Percentiles rank a stretch among this genome's conserved stretches.
Evolutionary conservation across 2,113 vertebrate species (phyloP).

Genomic region (Vulpes ferrilata): DNA sequence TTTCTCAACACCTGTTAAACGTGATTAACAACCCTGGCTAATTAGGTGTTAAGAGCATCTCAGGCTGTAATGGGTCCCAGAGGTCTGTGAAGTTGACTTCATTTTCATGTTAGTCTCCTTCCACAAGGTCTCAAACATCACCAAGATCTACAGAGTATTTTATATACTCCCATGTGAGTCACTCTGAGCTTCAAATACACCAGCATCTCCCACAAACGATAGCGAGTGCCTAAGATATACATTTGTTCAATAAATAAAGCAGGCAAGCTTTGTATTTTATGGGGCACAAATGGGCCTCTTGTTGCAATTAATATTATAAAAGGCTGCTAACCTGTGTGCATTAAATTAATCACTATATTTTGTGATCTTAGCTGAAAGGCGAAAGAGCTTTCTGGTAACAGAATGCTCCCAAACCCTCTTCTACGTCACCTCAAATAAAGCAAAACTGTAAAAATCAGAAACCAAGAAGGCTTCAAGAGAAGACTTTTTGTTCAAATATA

Average conservation of each 20-base stretch:
- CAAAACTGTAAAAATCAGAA: background rate
- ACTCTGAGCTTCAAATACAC: slow-evolving; percentile 39
- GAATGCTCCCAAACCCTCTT: background rate
- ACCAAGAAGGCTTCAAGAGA: background rate
- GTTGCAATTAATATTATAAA: slow-evolving; percentile 62
- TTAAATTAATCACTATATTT: slow-evolving; percentile 49
- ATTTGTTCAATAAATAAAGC: slow-evolving; percentile 51
- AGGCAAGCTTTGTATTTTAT: slow-evolving; percentile 10
- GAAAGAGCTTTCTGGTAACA: background rate
- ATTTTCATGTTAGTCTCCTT: slow-evolving; percentile 87
- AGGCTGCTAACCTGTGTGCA: slow-evolving; percentile 60
- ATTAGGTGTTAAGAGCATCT: slow-evolving; percentile 88
- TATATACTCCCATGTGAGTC: slow-evolving; percentile 63
- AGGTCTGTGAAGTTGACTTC: slow-evolving; percentile 85
- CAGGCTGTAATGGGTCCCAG: slow-evolving; percentile 83
- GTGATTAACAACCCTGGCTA: slow-evolving; percentile 88
- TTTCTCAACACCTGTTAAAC: slow-evolving; percentile 90
- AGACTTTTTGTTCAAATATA: background rate
- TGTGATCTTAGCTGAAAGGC: slow-evolving; percentile 28
- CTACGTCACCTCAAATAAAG: background rate
- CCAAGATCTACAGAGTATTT: slow-evolving; percentile 72
- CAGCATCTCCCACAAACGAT: slow-evolving; percentile 38
- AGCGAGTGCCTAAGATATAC: background rate
- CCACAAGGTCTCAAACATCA: slow-evolving; percentile 85
- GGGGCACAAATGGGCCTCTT: slow-evolving; percentile 3